These are phyloP conservation scores for Cyanocitta stelleri DNA, from an alignment of 2,113 vertebrate species.

Conservation along the genomic window DNA sequence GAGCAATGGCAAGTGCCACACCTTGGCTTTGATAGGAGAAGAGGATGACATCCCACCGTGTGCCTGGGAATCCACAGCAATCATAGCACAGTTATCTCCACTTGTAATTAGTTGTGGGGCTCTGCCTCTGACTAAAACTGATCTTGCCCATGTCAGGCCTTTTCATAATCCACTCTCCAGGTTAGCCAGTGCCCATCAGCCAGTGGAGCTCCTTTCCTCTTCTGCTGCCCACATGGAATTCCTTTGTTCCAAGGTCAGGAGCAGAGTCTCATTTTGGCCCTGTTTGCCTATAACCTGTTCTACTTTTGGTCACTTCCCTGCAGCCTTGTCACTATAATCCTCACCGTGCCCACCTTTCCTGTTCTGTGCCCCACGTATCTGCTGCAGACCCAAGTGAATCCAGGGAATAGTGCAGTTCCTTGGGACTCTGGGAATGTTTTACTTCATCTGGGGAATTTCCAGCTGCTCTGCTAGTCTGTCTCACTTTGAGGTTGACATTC, in stretches of 20 bases:
- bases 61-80: not conserved
- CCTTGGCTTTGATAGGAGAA: not conserved
- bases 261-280: rapidly evolving
- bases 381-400: not conserved
- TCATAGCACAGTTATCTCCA: not conserved
- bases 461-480: not conserved
- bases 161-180: not conserved
- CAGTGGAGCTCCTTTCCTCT: not conserved
- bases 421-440: not conserved
- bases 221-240: not conserved
- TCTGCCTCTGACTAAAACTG: not conserved
- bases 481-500: not conserved
- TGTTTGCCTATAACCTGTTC: not conserved
- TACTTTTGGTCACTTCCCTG: not conserved
- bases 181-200: not conserved
- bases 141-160: not conserved
- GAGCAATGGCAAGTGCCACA: not conserved
- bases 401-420: not conserved
- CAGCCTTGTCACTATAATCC: not conserved
- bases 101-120: not conserved
- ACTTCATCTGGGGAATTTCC: not conserved
- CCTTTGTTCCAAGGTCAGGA: not conserved
- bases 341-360: not conserved
- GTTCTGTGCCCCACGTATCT: not conserved
- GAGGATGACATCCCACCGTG: not conserved